Percentiles rank a stretch among this genome's conserved stretches.
Evolutionary conservation across 2,888 invertebrate genomes (phyloP).

Genomic region (Deilephila elpenor): DNA sequence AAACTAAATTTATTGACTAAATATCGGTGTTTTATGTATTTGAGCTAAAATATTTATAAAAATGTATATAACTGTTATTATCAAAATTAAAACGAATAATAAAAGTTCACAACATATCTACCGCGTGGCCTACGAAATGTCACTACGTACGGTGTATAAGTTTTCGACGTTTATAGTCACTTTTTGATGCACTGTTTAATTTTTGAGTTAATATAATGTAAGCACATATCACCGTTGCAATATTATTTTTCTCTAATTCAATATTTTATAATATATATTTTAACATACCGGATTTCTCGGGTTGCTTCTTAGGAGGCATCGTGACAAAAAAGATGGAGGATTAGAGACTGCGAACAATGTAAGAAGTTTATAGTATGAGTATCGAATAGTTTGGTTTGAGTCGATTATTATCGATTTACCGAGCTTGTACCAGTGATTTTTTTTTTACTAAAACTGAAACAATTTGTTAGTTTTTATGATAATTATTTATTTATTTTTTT

Average conservation of each 20-base stretch:
- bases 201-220: neutral
- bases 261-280: constrained; percentile 53
- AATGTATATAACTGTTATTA: neutral
- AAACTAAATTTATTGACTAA: neutral
- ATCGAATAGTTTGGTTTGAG: neutral
- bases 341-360: constrained; percentile 29
- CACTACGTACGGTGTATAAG: constrained; percentile 5
- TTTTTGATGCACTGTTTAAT: neutral
- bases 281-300: constrained; percentile 92
- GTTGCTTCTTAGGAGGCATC: constrained; percentile 95
- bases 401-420: neutral
- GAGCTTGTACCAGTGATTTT: too few species aligned
- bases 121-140: constrained; percentile 66
- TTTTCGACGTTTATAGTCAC: neutral
- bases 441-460: too few species aligned
- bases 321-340: constrained; percentile 82
- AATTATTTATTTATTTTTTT: too few species aligned
- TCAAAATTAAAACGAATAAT: neutral
- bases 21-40: neutral
- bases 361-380: neutral
- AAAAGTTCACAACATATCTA: constrained; percentile 44
- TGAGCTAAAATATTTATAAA: neutral
- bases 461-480: too few species aligned
- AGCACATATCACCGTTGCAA: neutral
- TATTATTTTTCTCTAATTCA: neutral